Evolutionary conservation across 1,140 invertebrate genomes (phyloP).

Genomic region (Drosophila mayri): DNA sequence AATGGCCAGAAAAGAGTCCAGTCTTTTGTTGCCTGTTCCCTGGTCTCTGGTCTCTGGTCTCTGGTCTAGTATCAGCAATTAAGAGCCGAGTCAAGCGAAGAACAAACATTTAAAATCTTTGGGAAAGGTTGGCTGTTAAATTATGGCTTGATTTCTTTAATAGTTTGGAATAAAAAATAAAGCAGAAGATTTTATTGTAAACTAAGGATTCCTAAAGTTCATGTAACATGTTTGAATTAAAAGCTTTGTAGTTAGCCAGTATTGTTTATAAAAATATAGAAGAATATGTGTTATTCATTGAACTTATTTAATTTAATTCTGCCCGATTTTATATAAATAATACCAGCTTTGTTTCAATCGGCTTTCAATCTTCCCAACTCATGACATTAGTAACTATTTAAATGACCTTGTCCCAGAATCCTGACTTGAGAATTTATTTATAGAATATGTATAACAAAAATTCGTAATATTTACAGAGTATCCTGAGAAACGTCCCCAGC

Average conservation of each 20-base stretch:
- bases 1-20: constrained; percentile 6
- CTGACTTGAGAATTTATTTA: too few species aligned
- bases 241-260: too few species aligned
- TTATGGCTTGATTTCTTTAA: not conserved
- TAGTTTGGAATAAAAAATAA: not conserved
- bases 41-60: not conserved
- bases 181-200: not conserved
- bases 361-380: too few species aligned
- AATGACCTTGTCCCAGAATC: too few species aligned
- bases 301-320: too few species aligned
- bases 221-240: not conserved
- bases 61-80: constrained; percentile 16
- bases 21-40: not conserved
- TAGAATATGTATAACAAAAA: constrained; percentile 19
- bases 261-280: too few species aligned
- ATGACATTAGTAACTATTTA: too few species aligned
- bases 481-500: constrained; percentile 86
- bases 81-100: not conserved
- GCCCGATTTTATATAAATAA: too few species aligned
- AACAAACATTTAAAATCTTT: not conserved
- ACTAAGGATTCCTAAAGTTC: not conserved
- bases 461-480: constrained; percentile 85
- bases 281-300: too few species aligned
- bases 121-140: not conserved
- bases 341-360: too few species aligned